Conservation (phyloP, 2,888 invertebrate species). For the Ectemnius continuus region DNA sequence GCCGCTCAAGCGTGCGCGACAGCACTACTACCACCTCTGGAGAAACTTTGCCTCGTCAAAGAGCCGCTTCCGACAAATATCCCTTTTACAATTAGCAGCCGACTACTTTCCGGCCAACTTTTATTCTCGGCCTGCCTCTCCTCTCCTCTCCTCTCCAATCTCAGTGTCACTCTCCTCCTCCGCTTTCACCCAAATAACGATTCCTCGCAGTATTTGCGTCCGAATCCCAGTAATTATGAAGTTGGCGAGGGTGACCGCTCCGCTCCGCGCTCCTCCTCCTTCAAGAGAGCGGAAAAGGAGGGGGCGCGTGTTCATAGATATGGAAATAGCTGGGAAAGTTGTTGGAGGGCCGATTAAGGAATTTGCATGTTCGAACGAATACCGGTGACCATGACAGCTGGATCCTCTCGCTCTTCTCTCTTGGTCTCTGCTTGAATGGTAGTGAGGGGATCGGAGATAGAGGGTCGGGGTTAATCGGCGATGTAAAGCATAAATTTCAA, state of each 20-base stretch:
- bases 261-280: no score
- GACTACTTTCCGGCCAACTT: not conserved
- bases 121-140: not conserved
- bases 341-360: conserved; percentile 49
- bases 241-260: no score
- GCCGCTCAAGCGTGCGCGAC: no score
- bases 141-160: not conserved
- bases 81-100: not conserved
- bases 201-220: no score
- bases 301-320: no score
- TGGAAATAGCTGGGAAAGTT: conserved; percentile 32
- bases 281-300: no score
- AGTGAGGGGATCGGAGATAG: conserved; percentile 14
- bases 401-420: not conserved
- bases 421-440: no score
- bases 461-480: conserved; percentile 56
- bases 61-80: not conserved
- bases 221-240: no score
- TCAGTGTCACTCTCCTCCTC: no score
- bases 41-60: not conserved
- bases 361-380: conserved; percentile 44
- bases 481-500: conserved; percentile 37
- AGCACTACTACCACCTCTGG: no score
- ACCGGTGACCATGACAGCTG: conserved; percentile 45
- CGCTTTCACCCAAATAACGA: no score